Percentiles rank a stretch among this genome's conserved stretches.
phyloP scores from a whole-genome alignment of 2,888 invertebrate species.

The Schrankia costaestrigalis region DNA sequence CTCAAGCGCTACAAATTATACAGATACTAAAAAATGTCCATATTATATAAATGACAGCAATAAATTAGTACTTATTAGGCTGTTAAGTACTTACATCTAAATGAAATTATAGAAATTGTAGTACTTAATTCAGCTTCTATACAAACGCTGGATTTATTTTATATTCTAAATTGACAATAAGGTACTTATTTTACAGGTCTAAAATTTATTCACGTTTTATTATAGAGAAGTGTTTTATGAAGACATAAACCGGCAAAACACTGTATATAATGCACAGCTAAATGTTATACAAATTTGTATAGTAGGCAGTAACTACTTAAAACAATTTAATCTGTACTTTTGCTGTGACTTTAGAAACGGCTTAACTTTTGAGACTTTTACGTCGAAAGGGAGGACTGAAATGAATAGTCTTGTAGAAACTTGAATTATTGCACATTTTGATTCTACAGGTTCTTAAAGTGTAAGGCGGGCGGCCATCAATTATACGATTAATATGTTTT shows the following conservation, averaged over 20 bases:
- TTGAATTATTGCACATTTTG: too few species aligned
- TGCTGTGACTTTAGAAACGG: constrained; percentile 13
- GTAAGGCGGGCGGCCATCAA: constrained; percentile 20
- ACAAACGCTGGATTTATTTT: constrained; percentile 17
- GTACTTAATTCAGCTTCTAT: constrained; percentile 22
- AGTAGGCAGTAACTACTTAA: too few species aligned
- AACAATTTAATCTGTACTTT: constrained; percentile 8
- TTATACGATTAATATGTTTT: constrained; percentile 28
- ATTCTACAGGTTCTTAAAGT: too few species aligned
- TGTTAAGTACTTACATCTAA: constrained; percentile 53
- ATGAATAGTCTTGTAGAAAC: too few species aligned
- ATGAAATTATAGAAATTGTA: constrained; percentile 14
- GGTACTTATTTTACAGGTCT: constrained; percentile 23
- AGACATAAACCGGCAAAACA: constrained; percentile 20
- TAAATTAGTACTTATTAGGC: constrained; percentile 52
- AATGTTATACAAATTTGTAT: too few species aligned
- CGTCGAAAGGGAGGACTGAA: constrained; percentile 15
- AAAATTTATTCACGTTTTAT: constrained; percentile 19
- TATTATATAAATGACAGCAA: constrained; percentile 44
- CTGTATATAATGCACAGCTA: constrained; percentile 44
- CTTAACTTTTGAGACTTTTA: constrained; percentile 22
- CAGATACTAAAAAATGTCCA: constrained; percentile 31
- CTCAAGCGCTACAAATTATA: constrained; percentile 26
- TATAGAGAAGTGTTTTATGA: constrained; percentile 6
- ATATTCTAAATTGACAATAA: constrained; percentile 36